Evolutionary conservation across 2,797 vertebrate genomes (phyloP), one percentile per base, ranked within the genome.

Genomic region (Oreortyx pictus): DNA sequence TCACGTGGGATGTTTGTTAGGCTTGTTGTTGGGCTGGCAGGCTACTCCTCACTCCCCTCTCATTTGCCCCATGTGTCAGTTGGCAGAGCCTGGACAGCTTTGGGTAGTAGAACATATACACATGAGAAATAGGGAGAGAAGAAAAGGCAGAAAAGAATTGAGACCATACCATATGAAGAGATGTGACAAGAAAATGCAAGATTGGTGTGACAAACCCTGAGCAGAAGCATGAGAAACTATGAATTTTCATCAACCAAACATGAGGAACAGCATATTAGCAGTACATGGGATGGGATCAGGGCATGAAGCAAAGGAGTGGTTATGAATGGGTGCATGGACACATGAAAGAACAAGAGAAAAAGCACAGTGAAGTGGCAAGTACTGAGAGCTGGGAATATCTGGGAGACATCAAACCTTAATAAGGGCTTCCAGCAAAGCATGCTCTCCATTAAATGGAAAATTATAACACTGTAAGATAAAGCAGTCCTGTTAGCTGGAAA

Each of bases 401-500:
- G 82, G 52, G 35, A 81, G 31, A 72, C 67, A 88, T 61, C 50
- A 78, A 29, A 82, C 67, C 29, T 33, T 71, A 25, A 91, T 54
- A 92, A 35, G 43, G 66, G 27, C 39, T 91, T 79, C 23, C 60
- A 91, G 62, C 35, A 75, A 85, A 92, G 14, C 2, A 7, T 93
- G 50, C 17, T 86, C 43, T 78, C 44, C 43, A 22, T 23, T 46
- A 87, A 80, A 39, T 60, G 61, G 81, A 76, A 92, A 50, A 60
- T 61, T 77, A 62, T 71, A 89, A 81, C 41, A 62, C 18, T 44
- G 57, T 74, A 46, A 87, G 74, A 79, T 46, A 78, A 88, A 81
- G 61, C 50, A 85, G 86, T 72, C 9, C 15, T 49, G 74, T 86
- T 68, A 65, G 62, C 85, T 85, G 82, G 60, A 83, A 95, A 88